A percentile compares a stretch with the other conserved stretches of the same genome.
These are phyloP conservation scores for Hypselothyrea guttata DNA, from an alignment of 2,888 invertebrate species.

Conservation along the genomic window DNA sequence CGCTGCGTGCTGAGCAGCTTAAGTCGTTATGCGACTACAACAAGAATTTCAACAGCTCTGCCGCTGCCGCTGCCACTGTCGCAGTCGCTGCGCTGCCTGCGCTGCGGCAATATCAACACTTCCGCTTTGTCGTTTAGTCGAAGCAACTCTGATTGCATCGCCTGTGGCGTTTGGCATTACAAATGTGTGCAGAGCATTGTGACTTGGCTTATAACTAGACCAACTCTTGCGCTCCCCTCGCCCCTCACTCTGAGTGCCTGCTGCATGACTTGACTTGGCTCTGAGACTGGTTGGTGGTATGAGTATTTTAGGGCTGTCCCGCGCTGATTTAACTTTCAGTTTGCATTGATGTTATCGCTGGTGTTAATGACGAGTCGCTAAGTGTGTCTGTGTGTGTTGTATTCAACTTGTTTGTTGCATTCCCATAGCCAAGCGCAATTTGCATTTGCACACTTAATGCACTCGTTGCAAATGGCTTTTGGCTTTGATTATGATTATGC, in stretches of 20 bases:
- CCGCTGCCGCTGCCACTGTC: background rate
- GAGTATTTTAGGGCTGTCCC: constrained; percentile 13
- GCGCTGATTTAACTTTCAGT: constrained; percentile 36
- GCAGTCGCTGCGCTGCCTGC: constrained; percentile 37
- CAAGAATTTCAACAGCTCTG: constrained; percentile 36
- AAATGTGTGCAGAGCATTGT: constrained; percentile 37
- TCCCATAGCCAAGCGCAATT: background rate
- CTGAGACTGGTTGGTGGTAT: constrained; percentile 21
- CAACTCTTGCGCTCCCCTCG: constrained; percentile 10
- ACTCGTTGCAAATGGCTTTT: constrained; percentile 34
- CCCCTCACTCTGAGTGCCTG: constrained; percentile 47
- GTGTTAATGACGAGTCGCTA: constrained; percentile 33
- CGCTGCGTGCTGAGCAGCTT: constrained; percentile 71
- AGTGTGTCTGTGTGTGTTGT: background rate
- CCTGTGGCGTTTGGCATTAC: constrained; percentile 52
- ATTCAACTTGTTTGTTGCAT: constrained; percentile 13
- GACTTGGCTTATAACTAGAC: constrained; percentile 58
- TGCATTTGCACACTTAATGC: constrained; percentile 20
- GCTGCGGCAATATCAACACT: constrained; percentile 70
- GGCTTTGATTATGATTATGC: constrained; percentile 24
- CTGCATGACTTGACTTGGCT: constrained; percentile 18
- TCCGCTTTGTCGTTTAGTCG: constrained; percentile 52
- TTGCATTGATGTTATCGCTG: constrained; percentile 46
- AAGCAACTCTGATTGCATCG: constrained; percentile 64
- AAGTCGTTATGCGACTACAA: constrained; percentile 69